Evolutionary conservation across 2,113 vertebrate species (phyloP).

Genomic region (Leptocoma aspasia): DNA sequence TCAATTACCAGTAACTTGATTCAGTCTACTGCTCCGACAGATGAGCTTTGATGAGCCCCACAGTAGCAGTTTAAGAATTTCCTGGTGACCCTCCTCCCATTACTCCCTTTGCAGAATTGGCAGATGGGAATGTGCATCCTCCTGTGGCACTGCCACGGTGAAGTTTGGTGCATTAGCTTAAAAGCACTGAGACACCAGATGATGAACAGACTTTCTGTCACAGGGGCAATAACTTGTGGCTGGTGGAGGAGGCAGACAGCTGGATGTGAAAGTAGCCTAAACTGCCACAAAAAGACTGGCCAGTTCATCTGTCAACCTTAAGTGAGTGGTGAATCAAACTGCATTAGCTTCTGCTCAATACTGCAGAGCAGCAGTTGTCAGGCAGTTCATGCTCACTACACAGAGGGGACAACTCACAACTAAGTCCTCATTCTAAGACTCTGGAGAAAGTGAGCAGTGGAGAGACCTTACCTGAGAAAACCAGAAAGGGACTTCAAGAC

Average conservation of each 20-base stretch:
- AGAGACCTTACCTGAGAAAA: not conserved
- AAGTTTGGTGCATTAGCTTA: conserved; percentile 35
- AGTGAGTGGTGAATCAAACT: conserved; percentile 20
- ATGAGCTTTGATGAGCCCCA: not conserved
- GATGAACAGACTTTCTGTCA: conserved; percentile 38
- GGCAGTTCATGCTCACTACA: not conserved
- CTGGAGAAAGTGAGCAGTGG: not conserved
- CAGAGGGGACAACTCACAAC: not conserved
- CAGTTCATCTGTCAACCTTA: conserved; percentile 30
- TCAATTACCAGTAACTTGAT: not conserved
- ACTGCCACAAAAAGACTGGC: conserved; percentile 34
- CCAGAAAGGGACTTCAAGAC: not conserved
- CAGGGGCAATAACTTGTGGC: conserved; percentile 24
- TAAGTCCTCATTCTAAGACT: not conserved
- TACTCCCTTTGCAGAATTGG: not conserved
- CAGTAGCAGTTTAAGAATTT: conserved; percentile 34
- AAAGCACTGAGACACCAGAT: conserved; percentile 32
- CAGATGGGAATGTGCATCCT: conserved; percentile 10
- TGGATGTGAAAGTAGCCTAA: conserved; percentile 51
- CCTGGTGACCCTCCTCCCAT: not conserved
- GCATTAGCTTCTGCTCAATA: not conserved
- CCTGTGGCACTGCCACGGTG: not conserved
- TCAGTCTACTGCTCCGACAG: not conserved
- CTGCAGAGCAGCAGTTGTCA: not conserved
- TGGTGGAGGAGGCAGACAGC: conserved; percentile 32